Percentiles rank a stretch among this genome's conserved stretches.
Conservation (phyloP, 2,113 vertebrate species). For the Tiliqua scincoides region DNA sequence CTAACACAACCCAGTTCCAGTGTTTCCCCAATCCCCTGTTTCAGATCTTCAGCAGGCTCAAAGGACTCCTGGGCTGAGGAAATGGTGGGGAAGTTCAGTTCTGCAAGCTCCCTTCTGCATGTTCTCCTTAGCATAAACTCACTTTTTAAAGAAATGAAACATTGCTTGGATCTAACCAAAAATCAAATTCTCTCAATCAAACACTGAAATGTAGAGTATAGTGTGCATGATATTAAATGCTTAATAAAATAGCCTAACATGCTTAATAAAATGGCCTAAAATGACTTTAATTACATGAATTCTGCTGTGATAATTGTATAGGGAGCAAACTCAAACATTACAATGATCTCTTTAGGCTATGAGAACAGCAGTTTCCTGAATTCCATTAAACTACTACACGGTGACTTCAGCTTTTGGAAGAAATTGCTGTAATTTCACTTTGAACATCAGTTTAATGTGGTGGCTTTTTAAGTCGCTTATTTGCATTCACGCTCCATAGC, state of each 20-base stretch:
- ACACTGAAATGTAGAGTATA: neutral
- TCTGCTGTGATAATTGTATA: conserved; percentile 3
- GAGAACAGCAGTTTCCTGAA: conserved; percentile 3
- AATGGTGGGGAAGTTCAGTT: neutral
- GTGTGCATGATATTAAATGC: neutral
- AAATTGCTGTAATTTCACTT: conserved; percentile 35
- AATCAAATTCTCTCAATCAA: neutral
- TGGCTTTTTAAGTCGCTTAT: neutral
- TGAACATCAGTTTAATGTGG: conserved; percentile 23
- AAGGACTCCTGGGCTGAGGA: too few relatives aligned
- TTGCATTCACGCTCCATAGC: conserved; percentile 19
- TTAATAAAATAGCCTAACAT: conserved; percentile 20
- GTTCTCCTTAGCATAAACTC: neutral
- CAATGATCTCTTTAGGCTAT: conserved; percentile 4
- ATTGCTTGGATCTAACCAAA: neutral
- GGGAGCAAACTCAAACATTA: conserved; percentile 18
- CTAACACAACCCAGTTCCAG: too few relatives aligned
- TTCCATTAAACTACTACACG: neutral
- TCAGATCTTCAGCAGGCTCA: too few relatives aligned
- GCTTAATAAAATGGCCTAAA: neutral
- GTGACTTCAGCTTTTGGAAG: conserved; percentile 5
- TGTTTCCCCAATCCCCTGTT: too few relatives aligned
- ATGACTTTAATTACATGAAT: conserved; percentile 18
- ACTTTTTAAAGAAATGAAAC: neutral
- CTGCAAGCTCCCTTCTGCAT: too few relatives aligned